Evolutionary conservation across 35 echinoderm and acorn worm genomes (phyloP).

Genomic region (Antedon bifida): DNA sequence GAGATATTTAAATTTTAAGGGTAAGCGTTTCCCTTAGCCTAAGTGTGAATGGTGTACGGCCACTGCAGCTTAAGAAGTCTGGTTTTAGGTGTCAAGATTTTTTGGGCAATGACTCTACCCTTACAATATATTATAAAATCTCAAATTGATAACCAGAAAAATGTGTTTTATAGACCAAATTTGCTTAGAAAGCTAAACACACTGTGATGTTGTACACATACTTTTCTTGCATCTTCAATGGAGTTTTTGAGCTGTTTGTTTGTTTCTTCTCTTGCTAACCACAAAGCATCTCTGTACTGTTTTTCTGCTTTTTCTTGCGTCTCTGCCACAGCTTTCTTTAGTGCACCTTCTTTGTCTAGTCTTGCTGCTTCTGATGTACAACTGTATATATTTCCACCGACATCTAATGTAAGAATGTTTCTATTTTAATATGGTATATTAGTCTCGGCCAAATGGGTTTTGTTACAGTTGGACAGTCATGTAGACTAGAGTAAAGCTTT

Average conservation of each 20-base stretch:
- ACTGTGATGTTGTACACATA: not conserved
- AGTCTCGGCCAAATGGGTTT: too few relatives aligned
- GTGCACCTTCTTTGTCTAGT: slow-evolving; percentile 48
- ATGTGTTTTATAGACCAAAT: not conserved
- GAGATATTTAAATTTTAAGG: too few relatives aligned
- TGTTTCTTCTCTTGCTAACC: slow-evolving; percentile 33
- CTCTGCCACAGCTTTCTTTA: slow-evolving; percentile 47
- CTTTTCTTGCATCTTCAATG: slow-evolving; percentile 67
- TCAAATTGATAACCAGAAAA: too few relatives aligned
- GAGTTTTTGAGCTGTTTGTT: slow-evolving; percentile 57
- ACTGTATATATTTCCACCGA: slow-evolving; percentile 62
- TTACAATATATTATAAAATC: too few relatives aligned
- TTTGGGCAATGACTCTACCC: too few relatives aligned
- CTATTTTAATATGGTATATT: not conserved
- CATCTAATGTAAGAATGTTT: slow-evolving; percentile 40
- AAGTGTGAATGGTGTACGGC: too few relatives aligned
- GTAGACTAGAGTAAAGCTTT: too few relatives aligned
- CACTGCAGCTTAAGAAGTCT: too few relatives aligned
- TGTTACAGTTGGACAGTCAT: too few relatives aligned
- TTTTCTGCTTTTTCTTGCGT: slow-evolving; percentile 61
- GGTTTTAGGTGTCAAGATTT: too few relatives aligned
- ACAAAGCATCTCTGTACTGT: slow-evolving; percentile 46
- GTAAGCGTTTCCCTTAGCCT: too few relatives aligned
- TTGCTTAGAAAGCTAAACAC: not conserved
- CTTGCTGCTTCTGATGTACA: slow-evolving; percentile 34